Conservation (phyloP, 2,797 vertebrate genomes). For the Halcyon chelicuti region DNA sequence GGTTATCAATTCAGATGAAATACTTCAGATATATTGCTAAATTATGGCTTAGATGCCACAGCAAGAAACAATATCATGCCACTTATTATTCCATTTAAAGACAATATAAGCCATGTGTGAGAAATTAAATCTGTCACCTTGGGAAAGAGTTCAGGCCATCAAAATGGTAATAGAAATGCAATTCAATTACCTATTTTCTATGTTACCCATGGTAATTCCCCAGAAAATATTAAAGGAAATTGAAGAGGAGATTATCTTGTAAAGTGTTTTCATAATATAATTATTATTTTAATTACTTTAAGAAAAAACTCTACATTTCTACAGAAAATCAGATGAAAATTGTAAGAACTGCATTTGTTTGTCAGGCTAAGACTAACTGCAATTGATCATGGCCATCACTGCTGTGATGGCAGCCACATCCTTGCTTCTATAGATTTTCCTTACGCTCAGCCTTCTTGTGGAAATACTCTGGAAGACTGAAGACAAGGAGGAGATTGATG, state of each 20-base stretch:
- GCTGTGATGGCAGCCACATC: background rate
- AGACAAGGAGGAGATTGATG: background rate
- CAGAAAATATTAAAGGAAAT: slow-evolving; percentile 52
- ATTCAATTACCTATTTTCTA: slow-evolving; percentile 59
- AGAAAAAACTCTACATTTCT: background rate
- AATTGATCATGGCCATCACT: background rate
- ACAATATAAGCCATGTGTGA: slow-evolving; percentile 42
- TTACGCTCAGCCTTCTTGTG: background rate
- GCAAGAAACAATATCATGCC: slow-evolving; percentile 32
- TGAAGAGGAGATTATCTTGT: slow-evolving; percentile 34
- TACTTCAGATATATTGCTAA: background rate
- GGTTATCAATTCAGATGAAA: slow-evolving; percentile 6
- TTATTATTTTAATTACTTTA: slow-evolving; percentile 41
- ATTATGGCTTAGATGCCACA: slow-evolving; percentile 29
- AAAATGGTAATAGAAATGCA: slow-evolving; percentile 63
- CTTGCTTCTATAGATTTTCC: background rate
- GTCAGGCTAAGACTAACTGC: background rate
- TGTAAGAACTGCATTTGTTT: background rate
- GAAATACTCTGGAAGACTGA: background rate
- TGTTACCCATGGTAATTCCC: slow-evolving; percentile 29
- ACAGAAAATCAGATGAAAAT: background rate
- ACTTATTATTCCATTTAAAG: slow-evolving; percentile 64
- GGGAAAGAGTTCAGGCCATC: slow-evolving; percentile 57
- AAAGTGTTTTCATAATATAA: slow-evolving; percentile 2
- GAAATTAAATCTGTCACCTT: slow-evolving; percentile 67